phyloP scores from a whole-genome alignment of 2,113 vertebrate species.

The human (Homo sapiens) region GRCh38 chr4:4746001-4746500 shows the following conservation, averaged over 20 bases:
- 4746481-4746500: background rate
- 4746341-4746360: conserved; percentile 21
- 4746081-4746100: background rate
- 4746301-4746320: background rate
- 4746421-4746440: conserved; percentile 29
- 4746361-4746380: background rate
- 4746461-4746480: background rate
- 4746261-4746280: background rate
- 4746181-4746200: background rate
- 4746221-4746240: background rate
- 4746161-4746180: background rate
- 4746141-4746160: background rate
- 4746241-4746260: background rate
- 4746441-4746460: background rate
- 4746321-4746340: background rate
- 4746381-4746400: background rate
- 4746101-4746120: background rate
- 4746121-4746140: background rate
- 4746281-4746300: background rate
- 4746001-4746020: background rate
- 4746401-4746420: conserved; percentile 23
- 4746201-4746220: background rate
- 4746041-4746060: background rate
- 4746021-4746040: background rate
- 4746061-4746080: background rate